Evolutionary conservation across 2,113 vertebrate genomes (phyloP).

Genomic region (Dasypus novemcinctus): DNA sequence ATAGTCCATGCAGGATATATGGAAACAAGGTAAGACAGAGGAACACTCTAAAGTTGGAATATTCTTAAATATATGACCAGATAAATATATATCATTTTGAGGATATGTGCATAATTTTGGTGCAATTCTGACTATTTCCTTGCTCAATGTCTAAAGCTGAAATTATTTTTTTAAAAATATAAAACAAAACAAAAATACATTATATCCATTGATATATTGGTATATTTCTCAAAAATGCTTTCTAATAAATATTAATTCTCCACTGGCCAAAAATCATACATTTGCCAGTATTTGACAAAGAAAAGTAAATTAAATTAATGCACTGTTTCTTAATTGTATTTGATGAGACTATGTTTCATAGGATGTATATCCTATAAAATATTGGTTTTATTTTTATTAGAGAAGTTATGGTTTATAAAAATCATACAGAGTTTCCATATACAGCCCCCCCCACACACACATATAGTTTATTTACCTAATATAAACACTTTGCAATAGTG

Average conservation of each 20-base stretch:
- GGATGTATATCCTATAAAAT: no score
- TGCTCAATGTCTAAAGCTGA: not conserved
- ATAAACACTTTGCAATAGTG: no score
- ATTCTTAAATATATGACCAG: not conserved
- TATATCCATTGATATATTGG: not conserved
- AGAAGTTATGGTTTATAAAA: no score
- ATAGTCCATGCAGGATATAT: not conserved
- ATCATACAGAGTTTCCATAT: no score
- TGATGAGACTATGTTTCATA: no score
- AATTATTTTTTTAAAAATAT: not conserved
- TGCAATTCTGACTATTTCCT: not conserved
- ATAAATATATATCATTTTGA: not conserved
- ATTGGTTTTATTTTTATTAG: no score
- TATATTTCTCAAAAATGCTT: not conserved
- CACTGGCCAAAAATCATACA: not conserved
- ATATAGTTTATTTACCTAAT: no score
- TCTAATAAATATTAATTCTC: not conserved
- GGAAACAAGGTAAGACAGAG: not conserved
- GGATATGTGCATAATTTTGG: not conserved
- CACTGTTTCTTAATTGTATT: no score
- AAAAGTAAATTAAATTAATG: not conserved
- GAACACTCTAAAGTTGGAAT: not conserved
- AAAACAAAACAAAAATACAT: not conserved
- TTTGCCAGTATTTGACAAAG: not conserved
- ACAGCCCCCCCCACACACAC: no score